Evolutionary conservation across 1,140 invertebrate species (phyloP), one percentile per base, ranked within the genome.

Genomic region (Grapholita molesta): DNA sequence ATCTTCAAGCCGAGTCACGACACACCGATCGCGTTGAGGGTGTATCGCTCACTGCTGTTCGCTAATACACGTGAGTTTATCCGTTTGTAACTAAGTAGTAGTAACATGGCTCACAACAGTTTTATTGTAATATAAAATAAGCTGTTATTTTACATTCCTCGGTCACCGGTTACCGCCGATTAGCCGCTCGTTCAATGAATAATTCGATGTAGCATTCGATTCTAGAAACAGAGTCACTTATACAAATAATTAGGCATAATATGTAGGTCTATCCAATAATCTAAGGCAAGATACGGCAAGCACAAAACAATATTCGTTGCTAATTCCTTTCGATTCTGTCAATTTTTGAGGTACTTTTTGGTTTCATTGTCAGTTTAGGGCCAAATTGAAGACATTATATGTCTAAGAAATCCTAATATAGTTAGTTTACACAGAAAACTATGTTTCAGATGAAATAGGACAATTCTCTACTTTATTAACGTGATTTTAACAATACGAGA

Each of bases 131-230:
- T n/a, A n/a, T n/a, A n/a, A n/a, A n/a, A n/a, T n/a, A n/a, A n/a
- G n/a, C n/a, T n/a, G n/a, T n/a, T n/a, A n/a, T n/a, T n/a, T n/a
- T n/a, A n/a, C n/a, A n/a, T n/a, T n/a, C n/a, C n/a, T n/a, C n/a
- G n/a, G n/a, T n/a, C n/a, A n/a, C n/a, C n/a, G n/a, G n/a, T n/a
- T n/a, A n/a, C n/a, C n/a, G n/a, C n/a, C n/a, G n/a, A n/a, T n/a
- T n/a, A n/a, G n/a, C n/a, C n/a, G n/a, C n/a, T n/a, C n/a, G n/a
- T n/a, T n/a, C n/a, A n/a, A n/a, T n/a, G n/a, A n/a, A n/a, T n/a
- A 30, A 25, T 70, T 70, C 69, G 69, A 70, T 70, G 69, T 70
- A 38, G 33, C 33, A 28, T 38, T 69, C 61, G 55, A 57, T 57
- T 55, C 53, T 64, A 67, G 24, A 61, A 61, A 55, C 42, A 55